Conservation (phyloP, 2,113 vertebrate genomes). For the Isurus oxyrinchus region DNA sequence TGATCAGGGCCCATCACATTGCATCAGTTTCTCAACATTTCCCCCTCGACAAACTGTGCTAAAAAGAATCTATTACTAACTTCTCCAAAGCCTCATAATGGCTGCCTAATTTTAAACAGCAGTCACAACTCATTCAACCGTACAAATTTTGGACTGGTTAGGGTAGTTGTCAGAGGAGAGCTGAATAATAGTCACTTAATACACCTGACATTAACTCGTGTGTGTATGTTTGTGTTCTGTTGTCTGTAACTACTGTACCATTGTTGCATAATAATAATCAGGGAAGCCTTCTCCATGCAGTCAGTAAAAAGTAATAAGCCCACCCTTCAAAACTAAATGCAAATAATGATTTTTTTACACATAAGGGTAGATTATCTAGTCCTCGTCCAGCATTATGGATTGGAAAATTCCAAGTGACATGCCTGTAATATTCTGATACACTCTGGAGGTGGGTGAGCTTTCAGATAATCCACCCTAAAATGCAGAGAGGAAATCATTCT, state of each 20-base stretch:
- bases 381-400: not conserved
- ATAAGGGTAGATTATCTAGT: not conserved
- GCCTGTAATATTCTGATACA: conserved; percentile 1
- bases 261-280: not conserved
- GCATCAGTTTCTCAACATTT: not conserved
- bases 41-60: not conserved
- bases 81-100: not conserved
- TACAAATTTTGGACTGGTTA: not conserved
- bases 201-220: not conserved
- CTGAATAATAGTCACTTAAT: not conserved
- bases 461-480: not conserved
- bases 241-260: not conserved
- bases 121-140: not conserved
- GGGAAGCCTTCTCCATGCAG: not conserved
- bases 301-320: not conserved
- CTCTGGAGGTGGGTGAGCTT: not conserved
- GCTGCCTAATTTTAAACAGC: no score
- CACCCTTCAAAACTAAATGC: not conserved
- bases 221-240: not conserved
- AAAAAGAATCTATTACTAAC: not conserved
- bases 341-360: not conserved
- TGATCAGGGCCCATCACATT: no score
- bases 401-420: not conserved
- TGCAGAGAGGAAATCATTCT: not conserved
- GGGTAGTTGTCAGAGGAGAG: not conserved